Conservation (phyloP, 2,888 invertebrate species). For the Eilema depressum region DNA sequence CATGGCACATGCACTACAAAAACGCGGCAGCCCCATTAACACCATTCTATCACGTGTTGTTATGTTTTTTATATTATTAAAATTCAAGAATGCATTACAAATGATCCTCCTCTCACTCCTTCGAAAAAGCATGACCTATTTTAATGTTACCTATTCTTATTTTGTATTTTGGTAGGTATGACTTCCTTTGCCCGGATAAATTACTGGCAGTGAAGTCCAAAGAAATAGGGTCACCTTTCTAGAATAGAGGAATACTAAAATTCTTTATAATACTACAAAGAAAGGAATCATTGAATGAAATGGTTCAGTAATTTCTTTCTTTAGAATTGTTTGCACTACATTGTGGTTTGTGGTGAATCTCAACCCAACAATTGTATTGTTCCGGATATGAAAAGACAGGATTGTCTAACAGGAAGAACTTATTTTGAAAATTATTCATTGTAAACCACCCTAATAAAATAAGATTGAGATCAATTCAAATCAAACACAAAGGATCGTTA, state of each 20-base stretch:
- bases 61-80: no score
- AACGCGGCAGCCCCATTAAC: no score
- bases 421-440: neutral
- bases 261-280: neutral
- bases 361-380: neutral
- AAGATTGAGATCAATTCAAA: slow-evolving; percentile 13
- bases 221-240: neutral
- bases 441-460: neutral
- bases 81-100: no score
- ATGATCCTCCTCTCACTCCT: no score
- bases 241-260: neutral
- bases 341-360: neutral
- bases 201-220: no score
- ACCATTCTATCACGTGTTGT: no score
- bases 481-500: slow-evolving; percentile 32
- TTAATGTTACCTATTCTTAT: no score
- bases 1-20: no score
- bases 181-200: neutral
- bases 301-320: neutral
- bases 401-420: neutral
- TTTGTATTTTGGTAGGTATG: no score
- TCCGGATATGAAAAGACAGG: neutral
- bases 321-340: neutral
- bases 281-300: neutral
- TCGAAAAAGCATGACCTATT: no score